Evolutionary conservation across 1,140 invertebrate species (phyloP), one percentile per base, ranked within the genome.

Genomic region (Temnothorax curvispinosus): DNA sequence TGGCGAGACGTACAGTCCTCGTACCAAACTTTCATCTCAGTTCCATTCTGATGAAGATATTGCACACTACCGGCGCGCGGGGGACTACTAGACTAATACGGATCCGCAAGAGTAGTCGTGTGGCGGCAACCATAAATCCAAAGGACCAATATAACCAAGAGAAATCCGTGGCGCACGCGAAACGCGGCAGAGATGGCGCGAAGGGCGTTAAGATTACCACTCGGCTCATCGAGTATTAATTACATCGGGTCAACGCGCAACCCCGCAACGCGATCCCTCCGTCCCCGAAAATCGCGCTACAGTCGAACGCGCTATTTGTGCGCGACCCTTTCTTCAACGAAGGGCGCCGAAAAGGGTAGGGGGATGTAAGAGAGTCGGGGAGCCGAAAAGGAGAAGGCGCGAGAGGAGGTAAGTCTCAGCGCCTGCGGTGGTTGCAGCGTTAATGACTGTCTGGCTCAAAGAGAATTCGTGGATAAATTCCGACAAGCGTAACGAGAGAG

Each of bases 361-460:
- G 47, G 64, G 38, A 64, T 41, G 58, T 62, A 64, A 82, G 52
- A 21, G 64, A 76, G 52, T 75, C 78, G 75, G 69, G 18, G 52
- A 56, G 75, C 21, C 3, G 72, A 27, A 27, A 27, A 69, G 62
- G 71, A 89, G 88, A 65, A 85, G 77, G 65, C 87, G 80, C 85
- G 69, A 87, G 38, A 60, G 56, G 38, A 13, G 35, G 60, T 41
- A 52, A 80, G 91, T 92, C 89, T 88, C 65, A 74, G 82, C 87
- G 85, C 86, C 82, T 58, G 71, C 50, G 86, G 88, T 92, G 87
- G 85, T 91, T 93, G 88, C 86, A 78, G 60, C 87, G 82, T 90
- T 93, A 93, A 93, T 92, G 92, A 92, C 89, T 87, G 86, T 21
- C 88, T 88, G 75, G 78, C 81, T 89, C 87, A 93, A 93, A 90